Evolutionary conservation across 2,888 invertebrate species (phyloP).

Genomic region (Acleris sparsana): DNA sequence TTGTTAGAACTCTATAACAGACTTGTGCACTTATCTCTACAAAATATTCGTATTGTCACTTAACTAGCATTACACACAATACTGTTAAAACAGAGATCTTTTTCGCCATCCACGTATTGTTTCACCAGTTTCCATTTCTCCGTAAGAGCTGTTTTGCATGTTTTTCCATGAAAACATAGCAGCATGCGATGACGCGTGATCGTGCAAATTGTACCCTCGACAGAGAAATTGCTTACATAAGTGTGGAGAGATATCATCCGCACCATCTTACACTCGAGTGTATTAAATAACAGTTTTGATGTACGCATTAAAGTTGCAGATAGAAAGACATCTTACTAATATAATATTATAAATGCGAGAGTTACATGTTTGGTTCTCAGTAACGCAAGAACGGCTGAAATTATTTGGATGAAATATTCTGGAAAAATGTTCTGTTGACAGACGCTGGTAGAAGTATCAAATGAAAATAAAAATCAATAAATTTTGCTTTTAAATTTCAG

Average conservation of each 20-base stretch:
- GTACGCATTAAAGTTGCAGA: background rate
- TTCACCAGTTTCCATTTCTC: constrained; percentile 24
- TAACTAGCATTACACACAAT: no score
- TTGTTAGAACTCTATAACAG: no score
- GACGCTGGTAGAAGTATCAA: no score
- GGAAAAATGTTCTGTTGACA: no score
- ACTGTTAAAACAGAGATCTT: constrained; percentile 5
- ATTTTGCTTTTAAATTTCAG: no score
- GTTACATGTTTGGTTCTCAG: no score
- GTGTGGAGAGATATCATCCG: constrained; percentile 28
- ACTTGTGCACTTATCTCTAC: no score
- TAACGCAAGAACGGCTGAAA: no score
- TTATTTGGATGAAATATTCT: no score
- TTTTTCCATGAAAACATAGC: constrained; percentile 15
- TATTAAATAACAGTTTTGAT: background rate
- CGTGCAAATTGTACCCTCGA: constrained; percentile 3
- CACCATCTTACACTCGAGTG: constrained; percentile 11
- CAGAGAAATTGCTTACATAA: constrained; percentile 35
- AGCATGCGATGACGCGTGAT: constrained; percentile 29
- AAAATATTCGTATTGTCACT: no score
- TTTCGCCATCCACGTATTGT: constrained; percentile 3
- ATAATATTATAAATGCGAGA: background rate
- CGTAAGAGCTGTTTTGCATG: constrained; percentile 16
- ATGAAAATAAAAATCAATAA: no score
- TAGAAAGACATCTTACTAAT: constrained; percentile 1